These are phyloP conservation scores for Graphium colonna DNA, from an alignment of 2,888 invertebrate species.

Conservation along the genomic window DNA sequence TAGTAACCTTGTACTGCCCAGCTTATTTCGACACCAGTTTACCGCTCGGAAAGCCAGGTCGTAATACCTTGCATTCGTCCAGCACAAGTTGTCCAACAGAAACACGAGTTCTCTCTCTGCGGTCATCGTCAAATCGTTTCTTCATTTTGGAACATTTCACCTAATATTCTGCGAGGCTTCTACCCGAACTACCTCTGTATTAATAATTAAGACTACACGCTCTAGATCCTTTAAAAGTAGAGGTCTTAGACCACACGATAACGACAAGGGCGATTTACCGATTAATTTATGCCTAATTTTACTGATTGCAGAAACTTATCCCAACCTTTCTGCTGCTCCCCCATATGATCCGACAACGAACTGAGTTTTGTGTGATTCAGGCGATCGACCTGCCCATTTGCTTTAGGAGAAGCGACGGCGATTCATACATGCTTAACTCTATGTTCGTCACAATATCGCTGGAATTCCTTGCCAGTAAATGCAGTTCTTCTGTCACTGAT, in stretches of 20 bases:
- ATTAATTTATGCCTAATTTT: conserved; percentile 25
- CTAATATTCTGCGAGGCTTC: conserved; percentile 1
- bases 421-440: conserved; percentile 27
- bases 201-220: background rate
- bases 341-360: conserved; percentile 18
- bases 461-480: conserved; percentile 23
- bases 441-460: conserved; percentile 1
- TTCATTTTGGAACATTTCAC: conserved; percentile 8
- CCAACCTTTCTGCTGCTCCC: conserved; percentile 23
- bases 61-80: conserved; percentile 22
- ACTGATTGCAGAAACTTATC: conserved; percentile 20
- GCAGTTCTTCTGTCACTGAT: conserved; percentile 26
- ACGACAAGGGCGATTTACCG: conserved; percentile 25
- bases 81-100: conserved; percentile 14
- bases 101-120: background rate
- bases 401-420: conserved; percentile 27
- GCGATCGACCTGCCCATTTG: conserved; percentile 24
- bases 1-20: conserved; percentile 15
- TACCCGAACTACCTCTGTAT: conserved; percentile 4
- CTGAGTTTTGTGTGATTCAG: conserved; percentile 22
- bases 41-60: conserved; percentile 20
- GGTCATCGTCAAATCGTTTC: conserved; percentile 14
- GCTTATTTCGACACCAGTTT: conserved; percentile 17
- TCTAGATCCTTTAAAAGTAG: conserved; percentile 18
- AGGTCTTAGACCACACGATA: conserved; percentile 20